phyloP scores from a whole-genome alignment of 2,888 invertebrate genomes.

The Caenorhabditis becei region DNA sequence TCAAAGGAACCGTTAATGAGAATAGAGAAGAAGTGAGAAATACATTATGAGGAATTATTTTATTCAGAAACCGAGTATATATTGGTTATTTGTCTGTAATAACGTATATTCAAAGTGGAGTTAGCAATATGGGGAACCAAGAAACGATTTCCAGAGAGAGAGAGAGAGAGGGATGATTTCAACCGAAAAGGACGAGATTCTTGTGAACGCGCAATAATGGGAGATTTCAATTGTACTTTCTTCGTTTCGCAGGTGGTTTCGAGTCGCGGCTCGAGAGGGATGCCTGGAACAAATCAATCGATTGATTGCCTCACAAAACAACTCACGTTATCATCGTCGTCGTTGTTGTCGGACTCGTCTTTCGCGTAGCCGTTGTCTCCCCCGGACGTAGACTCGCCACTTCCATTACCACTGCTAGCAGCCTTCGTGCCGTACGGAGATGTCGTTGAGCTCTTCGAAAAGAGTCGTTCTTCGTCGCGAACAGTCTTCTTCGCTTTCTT shows the following conservation, averaged over 20 bases:
- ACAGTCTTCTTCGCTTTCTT: constrained; percentile 84
- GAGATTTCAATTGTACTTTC: constrained; percentile 17
- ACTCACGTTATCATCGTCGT: constrained; percentile 63
- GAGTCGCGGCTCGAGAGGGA: constrained; percentile 60
- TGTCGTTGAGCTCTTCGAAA: constrained; percentile 98
- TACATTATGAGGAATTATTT: not conserved
- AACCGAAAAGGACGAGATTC: not conserved
- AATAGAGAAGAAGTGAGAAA: not conserved
- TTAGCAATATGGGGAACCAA: not conserved
- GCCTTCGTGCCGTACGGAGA: constrained; percentile 42
- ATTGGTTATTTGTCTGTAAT: too few species aligned
- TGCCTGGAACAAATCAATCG: constrained; percentile 43
- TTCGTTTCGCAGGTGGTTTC: constrained; percentile 42
- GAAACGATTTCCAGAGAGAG: not conserved
- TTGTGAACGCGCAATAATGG: not conserved
- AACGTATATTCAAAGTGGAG: too few species aligned
- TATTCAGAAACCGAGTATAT: not conserved
- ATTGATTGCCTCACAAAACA: not conserved
- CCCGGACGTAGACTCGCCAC: constrained; percentile 44
- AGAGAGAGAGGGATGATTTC: not conserved
- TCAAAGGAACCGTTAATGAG: not conserved
- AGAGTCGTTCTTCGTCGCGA: constrained; percentile 85
- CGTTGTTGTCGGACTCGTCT: constrained; percentile 60
- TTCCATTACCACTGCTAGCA: constrained; percentile 5
- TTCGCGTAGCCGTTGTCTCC: constrained; percentile 49